Conservation (phyloP, 1,140 invertebrate genomes). For the Latrodectus geometricus region DNA sequence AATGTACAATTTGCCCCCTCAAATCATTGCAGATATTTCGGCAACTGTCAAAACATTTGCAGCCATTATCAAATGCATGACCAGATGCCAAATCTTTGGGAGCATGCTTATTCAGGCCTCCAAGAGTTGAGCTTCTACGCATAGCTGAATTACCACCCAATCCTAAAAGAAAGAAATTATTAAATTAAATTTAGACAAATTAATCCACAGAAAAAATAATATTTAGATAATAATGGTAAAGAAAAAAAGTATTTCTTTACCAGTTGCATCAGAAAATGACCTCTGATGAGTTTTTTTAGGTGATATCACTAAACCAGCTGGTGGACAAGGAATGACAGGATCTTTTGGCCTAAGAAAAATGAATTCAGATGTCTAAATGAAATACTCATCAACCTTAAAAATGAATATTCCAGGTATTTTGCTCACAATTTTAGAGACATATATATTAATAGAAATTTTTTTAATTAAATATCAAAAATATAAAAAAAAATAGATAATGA, state of each 20-base stretch:
- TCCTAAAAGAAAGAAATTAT: conserved; percentile 12
- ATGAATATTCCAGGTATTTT: too few species aligned
- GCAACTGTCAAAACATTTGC: conserved; percentile 85
- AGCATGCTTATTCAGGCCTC: conserved; percentile 65
- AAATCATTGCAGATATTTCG: conserved; percentile 82
- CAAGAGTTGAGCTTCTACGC: conserved; percentile 39
- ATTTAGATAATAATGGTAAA: too few species aligned
- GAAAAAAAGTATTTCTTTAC: conserved; percentile 65
- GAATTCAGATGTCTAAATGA: not conserved
- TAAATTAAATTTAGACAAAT: not conserved
- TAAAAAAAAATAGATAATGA: too few species aligned
- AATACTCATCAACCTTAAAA: too few species aligned
- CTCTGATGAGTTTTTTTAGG: conserved; percentile 82
- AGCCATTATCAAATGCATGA: conserved; percentile 95
- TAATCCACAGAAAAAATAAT: not conserved
- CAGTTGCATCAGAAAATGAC: conserved; percentile 91
- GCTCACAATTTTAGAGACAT: too few species aligned
- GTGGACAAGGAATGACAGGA: conserved; percentile 9
- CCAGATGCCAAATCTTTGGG: conserved; percentile 93
- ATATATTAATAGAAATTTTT: too few species aligned
- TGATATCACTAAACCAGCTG: conserved; percentile 39
- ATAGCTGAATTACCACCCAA: conserved; percentile 25
- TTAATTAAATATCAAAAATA: too few species aligned
- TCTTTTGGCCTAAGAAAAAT: conserved; percentile 49
- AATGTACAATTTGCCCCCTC: conserved; percentile 78